phyloP scores from a whole-genome alignment of 2,797 vertebrate genomes.

The Phoebastria nigripes region DNA sequence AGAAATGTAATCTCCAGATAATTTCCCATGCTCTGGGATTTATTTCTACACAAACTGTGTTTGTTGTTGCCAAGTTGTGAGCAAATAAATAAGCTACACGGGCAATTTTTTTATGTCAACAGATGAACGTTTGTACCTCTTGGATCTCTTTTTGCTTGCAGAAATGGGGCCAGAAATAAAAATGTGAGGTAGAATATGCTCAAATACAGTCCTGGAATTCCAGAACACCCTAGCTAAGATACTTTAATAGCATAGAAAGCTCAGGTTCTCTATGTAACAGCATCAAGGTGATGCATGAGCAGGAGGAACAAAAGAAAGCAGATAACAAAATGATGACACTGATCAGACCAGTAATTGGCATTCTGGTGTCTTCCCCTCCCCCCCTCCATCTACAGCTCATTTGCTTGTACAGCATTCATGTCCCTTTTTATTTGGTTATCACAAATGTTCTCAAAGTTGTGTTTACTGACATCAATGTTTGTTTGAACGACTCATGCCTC shows the following conservation, averaged over 20 bases:
- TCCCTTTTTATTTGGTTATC: not conserved
- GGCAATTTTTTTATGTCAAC: not conserved
- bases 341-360: not conserved
- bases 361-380: not conserved
- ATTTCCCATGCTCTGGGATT: not conserved
- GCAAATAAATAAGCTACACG: not conserved
- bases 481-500: not conserved
- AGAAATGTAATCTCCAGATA: constrained; percentile 4
- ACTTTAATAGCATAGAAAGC: not conserved
- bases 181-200: not conserved
- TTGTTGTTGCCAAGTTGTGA: not conserved
- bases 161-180: not conserved
- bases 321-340: not conserved
- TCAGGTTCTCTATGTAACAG: not conserved
- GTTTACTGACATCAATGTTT: not conserved
- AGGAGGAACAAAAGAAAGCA: not conserved
- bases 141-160: not conserved
- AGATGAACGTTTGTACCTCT: not conserved
- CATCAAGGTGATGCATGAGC: rapidly evolving
- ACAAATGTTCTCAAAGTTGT: not conserved
- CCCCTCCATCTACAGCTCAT: not conserved
- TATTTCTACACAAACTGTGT: not conserved
- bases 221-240: not conserved
- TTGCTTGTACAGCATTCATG: not conserved
- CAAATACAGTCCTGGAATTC: not conserved